phyloP scores from a whole-genome alignment of 2,113 vertebrate species.

The Holacanthus passer region DNA sequence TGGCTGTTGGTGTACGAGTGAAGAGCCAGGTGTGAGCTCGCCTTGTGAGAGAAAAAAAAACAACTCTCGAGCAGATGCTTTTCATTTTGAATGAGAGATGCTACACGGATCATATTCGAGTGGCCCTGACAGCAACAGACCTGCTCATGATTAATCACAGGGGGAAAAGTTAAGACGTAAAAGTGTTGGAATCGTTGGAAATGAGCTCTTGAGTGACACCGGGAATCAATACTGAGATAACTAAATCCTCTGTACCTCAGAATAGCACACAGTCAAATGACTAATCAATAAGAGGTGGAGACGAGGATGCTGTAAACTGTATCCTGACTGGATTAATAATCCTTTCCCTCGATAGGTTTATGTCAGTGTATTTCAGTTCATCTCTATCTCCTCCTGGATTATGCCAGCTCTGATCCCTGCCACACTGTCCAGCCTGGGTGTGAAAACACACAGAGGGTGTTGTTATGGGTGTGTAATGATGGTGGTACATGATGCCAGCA shows the following conservation, averaged over 20 bases:
- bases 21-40: slow-evolving; percentile 49
- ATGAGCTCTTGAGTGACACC: slow-evolving; percentile 52
- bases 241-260: slow-evolving; percentile 37
- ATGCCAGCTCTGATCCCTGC: slow-evolving; percentile 21
- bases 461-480: slow-evolving; percentile 47
- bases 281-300: slow-evolving; percentile 50
- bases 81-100: slow-evolving; percentile 18
- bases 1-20: slow-evolving; percentile 36
- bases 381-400: slow-evolving; percentile 16
- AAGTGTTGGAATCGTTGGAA: slow-evolving; percentile 29
- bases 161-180: slow-evolving; percentile 16
- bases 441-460: slow-evolving; percentile 38
- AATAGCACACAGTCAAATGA: slow-evolving; percentile 42
- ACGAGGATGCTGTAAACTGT: slow-evolving; percentile 4
- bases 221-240: slow-evolving; percentile 62
- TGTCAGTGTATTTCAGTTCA: not conserved
- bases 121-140: slow-evolving; percentile 14
- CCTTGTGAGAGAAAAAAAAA: not conserved
- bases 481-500: slow-evolving; percentile 40
- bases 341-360: not conserved
- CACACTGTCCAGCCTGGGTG: slow-evolving; percentile 6
- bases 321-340: slow-evolving; percentile 32
- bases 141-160: slow-evolving; percentile 16
- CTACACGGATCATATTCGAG: not conserved
- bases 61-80: slow-evolving; percentile 14